Percentiles rank a stretch among this genome's conserved stretches.
These are phyloP conservation scores for Mnemiopsis leidyi DNA, from an alignment of 37 sponge, comb jelly and placozoan species.

Conservation along the genomic window DNA sequence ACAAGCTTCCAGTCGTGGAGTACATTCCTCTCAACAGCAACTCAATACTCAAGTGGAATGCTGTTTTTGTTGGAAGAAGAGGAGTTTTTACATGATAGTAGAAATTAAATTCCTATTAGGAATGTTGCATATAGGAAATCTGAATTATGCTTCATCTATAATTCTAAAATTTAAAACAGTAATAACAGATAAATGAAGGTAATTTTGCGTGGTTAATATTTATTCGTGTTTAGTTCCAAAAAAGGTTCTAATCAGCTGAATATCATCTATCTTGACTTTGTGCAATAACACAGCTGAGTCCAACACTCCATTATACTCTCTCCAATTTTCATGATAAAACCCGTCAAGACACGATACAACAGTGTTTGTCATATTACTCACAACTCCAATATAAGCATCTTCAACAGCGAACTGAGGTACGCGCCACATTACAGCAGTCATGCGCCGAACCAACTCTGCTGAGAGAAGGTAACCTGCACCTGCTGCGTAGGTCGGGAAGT, in stretches of 20 bases:
- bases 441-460: background rate
- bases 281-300: background rate
- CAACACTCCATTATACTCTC: background rate
- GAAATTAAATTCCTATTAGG: no score
- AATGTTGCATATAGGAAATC: no score
- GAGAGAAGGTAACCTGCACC: constrained; percentile 36
- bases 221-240: no score
- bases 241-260: background rate
- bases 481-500: constrained; percentile 51
- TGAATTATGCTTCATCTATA: no score
- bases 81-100: no score
- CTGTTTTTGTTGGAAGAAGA: no score
- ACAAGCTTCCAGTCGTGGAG: no score
- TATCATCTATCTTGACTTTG: constrained; percentile 2
- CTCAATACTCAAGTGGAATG: no score
- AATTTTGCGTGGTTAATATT: no score
- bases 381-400: constrained; percentile 51
- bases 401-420: background rate
- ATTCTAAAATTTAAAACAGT: no score
- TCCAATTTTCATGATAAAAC: constrained; percentile 15
- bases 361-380: background rate
- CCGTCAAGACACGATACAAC: background rate
- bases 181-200: no score
- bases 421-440: background rate
- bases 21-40: no score